Base-by-base conservation (phyloP, 1,140 invertebrate genomes). In the Spodoptera frugiperda region DNA sequence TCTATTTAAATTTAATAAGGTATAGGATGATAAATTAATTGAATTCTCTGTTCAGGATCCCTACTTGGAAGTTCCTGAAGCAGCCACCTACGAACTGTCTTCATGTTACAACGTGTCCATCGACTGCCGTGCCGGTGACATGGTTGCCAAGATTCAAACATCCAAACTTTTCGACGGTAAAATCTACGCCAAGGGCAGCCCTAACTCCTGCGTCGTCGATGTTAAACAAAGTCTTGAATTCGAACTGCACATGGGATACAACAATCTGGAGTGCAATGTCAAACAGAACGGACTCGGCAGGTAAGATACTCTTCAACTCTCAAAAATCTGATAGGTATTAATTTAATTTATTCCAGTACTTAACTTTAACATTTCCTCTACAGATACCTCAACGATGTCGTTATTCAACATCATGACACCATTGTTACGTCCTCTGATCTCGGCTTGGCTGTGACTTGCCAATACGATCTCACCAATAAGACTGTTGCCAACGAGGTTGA, bases 41-140 rank as follows among this genome's bases (percentile, higher is more conserved):
- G 8, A 14, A 76, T 68, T 80, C 79, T 81, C 51, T 80, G 87
- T 93, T 72, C 91, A 97, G 95, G 97, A 98, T 85, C 98, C 98
- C 2, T 98, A 98, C 91, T 94, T 98, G 54, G 97, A 98, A 81
- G 97, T 98, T 8, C 96, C 97, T 0, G 98, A 98, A 93, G 97
- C 97, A 10, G 96, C 97, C 1, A 98, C 98, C 9, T 99, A 98
- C 92, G 98, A 99, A 94, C 94, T 99, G 61, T 97, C 97, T 78
- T 98, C 98, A 6, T 99, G 98, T 91, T 99, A 99, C 95, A 99
- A 99, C 91, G 98, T 98, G 17, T 98, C 97, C 82, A 98, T 98
- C 83, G 97, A 98, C 89, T 99, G 98, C 85, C 95, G 97, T 54
- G 97, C 98, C 1, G 97, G 97, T 55, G 98, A 98, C 88, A 99